Base-by-base conservation (phyloP, 2,113 vertebrate species). In the Eulemur rufifrons region DNA sequence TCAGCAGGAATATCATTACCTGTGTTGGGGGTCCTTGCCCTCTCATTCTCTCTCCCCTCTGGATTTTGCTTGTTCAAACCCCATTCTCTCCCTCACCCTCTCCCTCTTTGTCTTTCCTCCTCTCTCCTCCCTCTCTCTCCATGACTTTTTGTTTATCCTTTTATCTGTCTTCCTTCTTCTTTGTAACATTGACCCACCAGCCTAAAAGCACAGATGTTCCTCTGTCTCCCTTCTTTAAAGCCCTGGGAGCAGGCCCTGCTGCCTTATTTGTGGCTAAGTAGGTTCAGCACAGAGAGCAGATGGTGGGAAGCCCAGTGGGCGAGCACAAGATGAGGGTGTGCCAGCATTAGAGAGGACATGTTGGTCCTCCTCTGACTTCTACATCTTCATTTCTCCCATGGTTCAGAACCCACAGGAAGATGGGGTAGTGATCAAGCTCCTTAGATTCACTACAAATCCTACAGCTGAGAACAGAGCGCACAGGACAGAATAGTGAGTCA, bases 381-480 rank as follows among this genome's bases (percentile, higher is more conserved):
- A 3, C 17, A 21, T 74, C 39, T 64, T 96, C 42, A 14, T 61
- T 90, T 61, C 50, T 61, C 73, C 27, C 68, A 6, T 21, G 20
- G 39, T 59, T 20, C 47, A 86, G 50, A 86, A 63, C 29, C 25
- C 32, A 42, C 17, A 61, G 27, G 17, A 91, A 66, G 29, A 68
- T 6, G 5, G 29, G 45, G 10, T 32, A 0, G 2, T 54, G 13
- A 68, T 59, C 29, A 76, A 95, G n/a, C 21, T 12, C 29, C 37
- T 69, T 45, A 12, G 37, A 92, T 76, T 89, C 61, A 66, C 50
- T 66, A 13, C 25, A 84, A 68, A 3, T 80, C 23, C 32, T 63
- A 39, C 1, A 1, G 6, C 34, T 32, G 54, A 63, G 25, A 78
- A 50, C 0, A 32, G 37, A 83, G 7, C 17, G 2, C 13, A n/a